Conservation (phyloP, 2,113 vertebrate species). For the Amphiprion ocellaris region DNA sequence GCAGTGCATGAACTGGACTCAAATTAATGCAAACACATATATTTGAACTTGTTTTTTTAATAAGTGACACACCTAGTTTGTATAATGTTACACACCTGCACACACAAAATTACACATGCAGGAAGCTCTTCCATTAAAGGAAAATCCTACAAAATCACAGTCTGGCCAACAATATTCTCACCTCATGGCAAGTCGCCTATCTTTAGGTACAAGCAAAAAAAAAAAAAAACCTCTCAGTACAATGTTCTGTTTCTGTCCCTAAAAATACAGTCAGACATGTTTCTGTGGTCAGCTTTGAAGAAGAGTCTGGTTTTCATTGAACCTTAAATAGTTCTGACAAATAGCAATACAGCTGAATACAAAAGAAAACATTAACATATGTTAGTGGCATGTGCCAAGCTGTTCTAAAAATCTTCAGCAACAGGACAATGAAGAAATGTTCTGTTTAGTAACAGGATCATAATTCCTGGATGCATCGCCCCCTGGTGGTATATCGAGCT, state of each 20-base stretch:
- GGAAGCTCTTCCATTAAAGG: background rate
- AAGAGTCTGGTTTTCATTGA: constrained; percentile 47
- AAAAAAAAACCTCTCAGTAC: background rate
- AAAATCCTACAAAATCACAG: constrained; percentile 8
- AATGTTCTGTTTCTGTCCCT: constrained; percentile 39
- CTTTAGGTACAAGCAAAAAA: constrained; percentile 12
- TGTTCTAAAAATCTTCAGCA: constrained; percentile 14
- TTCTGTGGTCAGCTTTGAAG: constrained; percentile 42
- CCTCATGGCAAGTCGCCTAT: constrained; percentile 18
- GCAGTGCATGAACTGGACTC: background rate
- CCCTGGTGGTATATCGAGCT: constrained; percentile 44
- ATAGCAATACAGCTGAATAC: constrained; percentile 36
- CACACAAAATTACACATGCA: constrained; percentile 1
- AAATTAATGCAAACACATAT: background rate
- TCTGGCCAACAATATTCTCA: constrained; percentile 19
- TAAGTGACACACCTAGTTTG: background rate
- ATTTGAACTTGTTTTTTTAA: background rate
- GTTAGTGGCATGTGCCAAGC: constrained; percentile 33
- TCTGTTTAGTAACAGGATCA: background rate
- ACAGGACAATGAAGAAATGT: background rate
- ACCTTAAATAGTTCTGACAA: constrained; percentile 63
- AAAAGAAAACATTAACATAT: constrained; percentile 40
- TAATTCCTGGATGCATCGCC: constrained; percentile 29
- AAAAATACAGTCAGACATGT: constrained; percentile 25
- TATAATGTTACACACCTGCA: constrained; percentile 28